Percentiles rank a stretch among this genome's conserved stretches.
Evolutionary conservation across 2,888 invertebrate genomes (phyloP).

Genomic region (Maniola hyperantus): DNA sequence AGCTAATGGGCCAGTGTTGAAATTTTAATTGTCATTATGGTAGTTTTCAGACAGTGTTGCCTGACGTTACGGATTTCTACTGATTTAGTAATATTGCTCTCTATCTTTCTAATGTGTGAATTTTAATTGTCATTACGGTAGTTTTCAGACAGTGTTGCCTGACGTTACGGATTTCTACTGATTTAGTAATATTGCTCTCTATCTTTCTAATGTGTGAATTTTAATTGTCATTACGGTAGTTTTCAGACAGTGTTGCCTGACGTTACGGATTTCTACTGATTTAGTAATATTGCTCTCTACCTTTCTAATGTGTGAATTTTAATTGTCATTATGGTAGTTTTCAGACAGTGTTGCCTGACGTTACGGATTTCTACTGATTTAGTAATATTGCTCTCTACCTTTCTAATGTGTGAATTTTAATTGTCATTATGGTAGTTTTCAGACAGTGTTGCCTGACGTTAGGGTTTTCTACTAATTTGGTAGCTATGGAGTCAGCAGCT

Average conservation of each 20-base stretch:
- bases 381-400: background rate
- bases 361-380: conserved; percentile 43
- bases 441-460: conserved; percentile 38
- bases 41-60: conserved; percentile 24
- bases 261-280: conserved; percentile 43
- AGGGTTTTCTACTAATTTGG: conserved; percentile 44
- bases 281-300: background rate
- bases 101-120: background rate
- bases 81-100: background rate
- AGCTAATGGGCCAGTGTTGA: background rate
- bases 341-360: conserved; percentile 38
- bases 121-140: conserved; percentile 22
- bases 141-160: conserved; percentile 22
- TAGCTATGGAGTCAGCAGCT: conserved; percentile 64
- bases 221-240: conserved; percentile 22
- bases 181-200: background rate
- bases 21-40: conserved; percentile 21
- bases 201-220: background rate
- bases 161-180: background rate
- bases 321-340: conserved; percentile 23
- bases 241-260: conserved; percentile 37
- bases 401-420: background rate
- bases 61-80: background rate
- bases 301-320: background rate
- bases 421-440: conserved; percentile 22